A percentile compares a stretch with the other conserved stretches of the same genome.
Evolutionary conservation across 2,113 vertebrate genomes (phyloP).

Genomic region (Diadophis punctatus): DNA sequence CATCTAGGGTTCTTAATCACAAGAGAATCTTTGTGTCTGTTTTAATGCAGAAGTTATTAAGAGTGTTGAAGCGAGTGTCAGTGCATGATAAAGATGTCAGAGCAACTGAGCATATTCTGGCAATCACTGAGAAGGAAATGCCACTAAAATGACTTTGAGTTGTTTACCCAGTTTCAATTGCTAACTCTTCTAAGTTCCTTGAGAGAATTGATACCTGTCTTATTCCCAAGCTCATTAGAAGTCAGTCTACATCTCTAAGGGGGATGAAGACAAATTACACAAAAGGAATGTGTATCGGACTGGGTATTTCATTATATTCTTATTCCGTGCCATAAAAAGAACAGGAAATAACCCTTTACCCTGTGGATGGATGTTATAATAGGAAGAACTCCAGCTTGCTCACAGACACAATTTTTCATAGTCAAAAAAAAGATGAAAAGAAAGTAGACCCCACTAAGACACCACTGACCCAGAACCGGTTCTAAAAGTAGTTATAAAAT

Average conservation of each 20-base stretch:
- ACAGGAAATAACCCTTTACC: not conserved
- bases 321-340: conserved; percentile 28
- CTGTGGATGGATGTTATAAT: conserved; percentile 19
- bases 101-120: not conserved
- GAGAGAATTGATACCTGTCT: not conserved
- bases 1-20: not conserved
- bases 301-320: conserved; percentile 3
- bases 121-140: not conserved
- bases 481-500: conserved; percentile 10
- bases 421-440: conserved; percentile 13
- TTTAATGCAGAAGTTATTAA: not conserved
- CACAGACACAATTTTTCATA: conserved; percentile 12
- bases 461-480: conserved; percentile 1
- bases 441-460: conserved; percentile 11
- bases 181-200: not conserved
- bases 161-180: not conserved
- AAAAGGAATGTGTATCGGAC: not conserved
- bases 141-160: not conserved
- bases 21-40: not conserved
- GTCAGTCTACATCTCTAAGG: not conserved
- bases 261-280: conserved; percentile 25
- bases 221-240: not conserved
- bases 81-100: not conserved
- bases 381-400: not conserved
- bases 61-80: not conserved